These are phyloP conservation scores for Dicyrtoma fusca DNA, from an alignment of 2,888 invertebrate genomes.

Conservation along the genomic window DNA sequence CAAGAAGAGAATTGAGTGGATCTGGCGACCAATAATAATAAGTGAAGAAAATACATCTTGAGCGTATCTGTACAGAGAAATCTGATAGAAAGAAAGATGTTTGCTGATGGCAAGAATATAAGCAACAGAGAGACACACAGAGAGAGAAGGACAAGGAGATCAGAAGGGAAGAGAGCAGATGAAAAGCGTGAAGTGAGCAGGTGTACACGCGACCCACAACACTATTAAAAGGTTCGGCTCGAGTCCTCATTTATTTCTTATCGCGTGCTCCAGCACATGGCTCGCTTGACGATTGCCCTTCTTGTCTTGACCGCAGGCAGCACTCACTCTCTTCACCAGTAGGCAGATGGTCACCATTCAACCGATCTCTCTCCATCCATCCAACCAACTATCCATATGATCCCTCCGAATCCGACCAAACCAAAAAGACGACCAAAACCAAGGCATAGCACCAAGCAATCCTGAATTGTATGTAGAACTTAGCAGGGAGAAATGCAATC, in stretches of 20 bases:
- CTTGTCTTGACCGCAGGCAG: constrained; percentile 30
- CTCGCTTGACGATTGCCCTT: neutral
- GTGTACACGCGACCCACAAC: constrained; percentile 39
- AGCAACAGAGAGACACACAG: neutral
- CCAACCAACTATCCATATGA: neutral
- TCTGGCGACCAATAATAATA: constrained; percentile 34
- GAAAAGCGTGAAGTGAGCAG: constrained; percentile 35
- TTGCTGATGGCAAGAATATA: constrained; percentile 16
- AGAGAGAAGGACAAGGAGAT: constrained; percentile 12
- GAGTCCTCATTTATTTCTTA: constrained; percentile 31
- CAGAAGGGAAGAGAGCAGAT: constrained; percentile 19
- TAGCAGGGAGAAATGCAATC: too few species aligned
- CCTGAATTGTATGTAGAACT: too few species aligned
- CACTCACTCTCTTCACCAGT: constrained; percentile 22
- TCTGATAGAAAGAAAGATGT: constrained; percentile 19
- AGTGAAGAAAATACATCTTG: constrained; percentile 31
- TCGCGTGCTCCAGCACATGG: constrained; percentile 31
- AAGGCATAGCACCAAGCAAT: too few species aligned
- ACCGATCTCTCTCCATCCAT: constrained; percentile 4
- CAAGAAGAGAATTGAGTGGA: constrained; percentile 29
- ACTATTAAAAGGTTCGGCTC: constrained; percentile 33
- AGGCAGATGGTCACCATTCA: constrained; percentile 35
- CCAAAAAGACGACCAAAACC: too few species aligned
- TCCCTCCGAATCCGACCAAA: neutral
- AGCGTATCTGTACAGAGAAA: constrained; percentile 17